A percentile compares a stretch with the other conserved stretches of the same genome.
phyloP scores from a whole-genome alignment of 2,113 vertebrate species.

The Oxyura jamaicensis region DNA sequence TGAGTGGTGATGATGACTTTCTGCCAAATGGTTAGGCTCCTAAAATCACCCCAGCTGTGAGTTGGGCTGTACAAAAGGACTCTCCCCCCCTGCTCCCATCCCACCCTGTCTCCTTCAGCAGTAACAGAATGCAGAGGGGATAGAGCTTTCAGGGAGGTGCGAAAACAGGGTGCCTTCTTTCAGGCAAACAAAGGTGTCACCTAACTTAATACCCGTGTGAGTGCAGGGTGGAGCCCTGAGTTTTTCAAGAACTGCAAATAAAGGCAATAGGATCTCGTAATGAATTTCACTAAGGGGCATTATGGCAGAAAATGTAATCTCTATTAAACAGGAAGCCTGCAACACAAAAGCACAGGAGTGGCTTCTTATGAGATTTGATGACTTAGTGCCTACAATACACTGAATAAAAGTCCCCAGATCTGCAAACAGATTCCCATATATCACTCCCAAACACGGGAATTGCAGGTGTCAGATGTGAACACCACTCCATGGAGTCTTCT shows the following conservation, averaged over 20 bases:
- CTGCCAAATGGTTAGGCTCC: background rate
- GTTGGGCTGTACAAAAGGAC: background rate
- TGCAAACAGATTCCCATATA: background rate
- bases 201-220: background rate
- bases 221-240: background rate
- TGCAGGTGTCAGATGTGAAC: background rate
- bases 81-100: accelerated
- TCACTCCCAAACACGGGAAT: background rate
- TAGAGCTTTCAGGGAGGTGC: background rate
- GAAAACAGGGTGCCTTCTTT: background rate
- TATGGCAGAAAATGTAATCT: conserved; percentile 13
- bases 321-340: conserved; percentile 9
- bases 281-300: background rate
- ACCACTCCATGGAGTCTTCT: background rate
- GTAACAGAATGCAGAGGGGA: background rate
- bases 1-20: background rate
- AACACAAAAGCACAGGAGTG: background rate
- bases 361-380: background rate
- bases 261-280: conserved; percentile 35
- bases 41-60: background rate
- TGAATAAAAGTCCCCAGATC: background rate
- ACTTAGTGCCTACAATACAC: background rate
- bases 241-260: conserved; percentile 10
- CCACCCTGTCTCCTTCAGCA: background rate
- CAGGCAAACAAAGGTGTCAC: background rate